These are phyloP conservation scores for Odontamblyopus lacepedii DNA, from an alignment of 2,797 vertebrate species.

Conservation along the genomic window DNA sequence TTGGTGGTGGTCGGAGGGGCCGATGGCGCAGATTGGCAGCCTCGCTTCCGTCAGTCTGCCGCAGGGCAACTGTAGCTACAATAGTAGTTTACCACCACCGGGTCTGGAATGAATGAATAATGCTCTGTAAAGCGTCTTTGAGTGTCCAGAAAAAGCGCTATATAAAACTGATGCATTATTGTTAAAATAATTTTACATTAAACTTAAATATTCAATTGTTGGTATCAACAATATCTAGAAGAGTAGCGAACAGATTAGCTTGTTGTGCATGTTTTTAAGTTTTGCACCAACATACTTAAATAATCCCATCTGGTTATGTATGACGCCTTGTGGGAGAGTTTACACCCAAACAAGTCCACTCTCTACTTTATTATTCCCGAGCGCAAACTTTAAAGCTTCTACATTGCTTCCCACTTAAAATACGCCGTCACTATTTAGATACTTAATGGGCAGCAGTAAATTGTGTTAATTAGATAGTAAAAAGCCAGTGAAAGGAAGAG, in stretches of 20 bases:
- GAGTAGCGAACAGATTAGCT: conserved; percentile 13
- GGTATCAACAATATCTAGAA: neutral
- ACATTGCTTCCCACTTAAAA: conserved; percentile 6
- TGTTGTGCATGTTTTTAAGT: conserved; percentile 24
- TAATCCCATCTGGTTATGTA: neutral
- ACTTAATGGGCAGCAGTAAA: conserved; percentile 7
- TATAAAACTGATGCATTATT: too few species aligned
- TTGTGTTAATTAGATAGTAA: conserved; percentile 1
- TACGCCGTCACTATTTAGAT: conserved; percentile 3
- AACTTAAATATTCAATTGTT: neutral
- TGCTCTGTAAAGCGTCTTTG: too few species aligned
- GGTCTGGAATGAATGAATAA: too few species aligned
- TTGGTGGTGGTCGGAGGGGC: too few species aligned
- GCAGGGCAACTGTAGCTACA: too few species aligned
- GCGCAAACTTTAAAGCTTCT: conserved; percentile 11
- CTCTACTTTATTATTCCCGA: conserved; percentile 8
- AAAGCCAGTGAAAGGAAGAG: neutral
- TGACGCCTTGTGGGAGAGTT: neutral
- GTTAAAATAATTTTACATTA: too few species aligned
- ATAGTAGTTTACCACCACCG: too few species aligned
- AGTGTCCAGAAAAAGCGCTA: too few species aligned
- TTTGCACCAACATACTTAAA: neutral
- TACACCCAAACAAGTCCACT: neutral
- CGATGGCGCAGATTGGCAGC: too few species aligned
- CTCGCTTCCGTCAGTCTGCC: too few species aligned